Evolutionary conservation across 2,888 invertebrate species (phyloP).

Genomic region (Dorcus hopei): DNA sequence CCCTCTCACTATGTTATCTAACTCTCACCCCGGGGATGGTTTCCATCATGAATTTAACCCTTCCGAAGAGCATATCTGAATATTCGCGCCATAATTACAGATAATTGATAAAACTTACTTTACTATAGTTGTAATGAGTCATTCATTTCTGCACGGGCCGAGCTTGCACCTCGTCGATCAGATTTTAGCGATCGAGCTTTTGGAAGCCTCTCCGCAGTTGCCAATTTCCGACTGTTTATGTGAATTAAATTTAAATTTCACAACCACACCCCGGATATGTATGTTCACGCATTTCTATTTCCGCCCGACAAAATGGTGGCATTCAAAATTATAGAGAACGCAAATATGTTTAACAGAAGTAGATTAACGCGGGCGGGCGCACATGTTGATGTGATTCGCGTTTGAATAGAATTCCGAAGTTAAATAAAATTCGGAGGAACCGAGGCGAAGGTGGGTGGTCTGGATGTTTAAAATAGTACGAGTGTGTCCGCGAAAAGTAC

Average conservation of each 20-base stretch:
- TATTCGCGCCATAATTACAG: slow-evolving; percentile 30
- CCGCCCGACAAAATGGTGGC: slow-evolving; percentile 28
- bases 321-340: slow-evolving; percentile 21
- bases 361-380: neutral
- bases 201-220: neutral
- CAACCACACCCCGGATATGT: slow-evolving; percentile 30
- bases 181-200: neutral
- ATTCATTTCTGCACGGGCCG: slow-evolving; percentile 4
- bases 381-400: too few relatives aligned
- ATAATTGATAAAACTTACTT: slow-evolving; percentile 27
- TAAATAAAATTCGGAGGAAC: too few relatives aligned
- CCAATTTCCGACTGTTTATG: slow-evolving; percentile 24
- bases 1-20: slow-evolving; percentile 46
- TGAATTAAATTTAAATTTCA: slow-evolving; percentile 28
- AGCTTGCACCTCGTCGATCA: slow-evolving; percentile 1
- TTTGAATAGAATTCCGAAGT: too few relatives aligned
- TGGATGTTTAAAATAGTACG: too few relatives aligned
- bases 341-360: slow-evolving; percentile 9
- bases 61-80: slow-evolving; percentile 31
- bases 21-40: slow-evolving; percentile 36
- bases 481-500: neutral
- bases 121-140: slow-evolving; percentile 10
- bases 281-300: slow-evolving; percentile 33
- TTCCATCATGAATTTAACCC: slow-evolving; percentile 44
- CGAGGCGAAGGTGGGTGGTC: too few relatives aligned